phyloP scores from a whole-genome alignment of 2,888 invertebrate genomes.

The Hypomecis punctinalis region DNA sequence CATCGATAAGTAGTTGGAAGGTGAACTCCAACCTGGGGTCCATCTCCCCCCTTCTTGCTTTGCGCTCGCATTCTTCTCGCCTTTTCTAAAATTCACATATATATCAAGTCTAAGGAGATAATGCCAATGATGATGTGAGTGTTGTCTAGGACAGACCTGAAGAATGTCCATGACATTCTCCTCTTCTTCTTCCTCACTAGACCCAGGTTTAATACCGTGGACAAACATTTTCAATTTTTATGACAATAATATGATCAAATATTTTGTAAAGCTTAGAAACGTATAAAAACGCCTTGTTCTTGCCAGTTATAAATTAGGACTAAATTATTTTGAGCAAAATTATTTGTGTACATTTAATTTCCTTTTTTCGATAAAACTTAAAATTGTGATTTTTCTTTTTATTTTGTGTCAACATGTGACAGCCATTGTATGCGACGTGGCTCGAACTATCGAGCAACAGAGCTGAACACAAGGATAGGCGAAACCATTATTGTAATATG shows the following conservation, averaged over 20 bases:
- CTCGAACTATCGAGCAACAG: constrained; percentile 57
- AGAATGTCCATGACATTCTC: constrained; percentile 84
- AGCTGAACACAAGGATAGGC: constrained; percentile 54
- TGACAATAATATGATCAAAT: not conserved
- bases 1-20: constrained; percentile 94
- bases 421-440: constrained; percentile 50
- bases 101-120: constrained; percentile 4
- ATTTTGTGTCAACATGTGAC: constrained; percentile 37
- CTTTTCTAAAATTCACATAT: constrained; percentile 76
- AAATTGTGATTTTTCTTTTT: constrained; percentile 4
- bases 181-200: constrained; percentile 85
- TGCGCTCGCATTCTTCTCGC: constrained; percentile 96
- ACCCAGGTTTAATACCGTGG: constrained; percentile 81
- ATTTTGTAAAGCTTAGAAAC: not conserved
- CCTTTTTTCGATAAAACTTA: not conserved
- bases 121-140: not conserved
- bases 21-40: constrained; percentile 96
- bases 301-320: not conserved
- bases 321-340: constrained; percentile 1
- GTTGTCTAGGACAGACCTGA: constrained; percentile 61
- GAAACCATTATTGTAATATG: constrained; percentile 72
- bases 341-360: not conserved
- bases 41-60: constrained; percentile 95
- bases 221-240: constrained; percentile 79
- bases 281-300: constrained; percentile 3